Conservation (phyloP, 2,888 invertebrate genomes). For the Bombylius major region DNA sequence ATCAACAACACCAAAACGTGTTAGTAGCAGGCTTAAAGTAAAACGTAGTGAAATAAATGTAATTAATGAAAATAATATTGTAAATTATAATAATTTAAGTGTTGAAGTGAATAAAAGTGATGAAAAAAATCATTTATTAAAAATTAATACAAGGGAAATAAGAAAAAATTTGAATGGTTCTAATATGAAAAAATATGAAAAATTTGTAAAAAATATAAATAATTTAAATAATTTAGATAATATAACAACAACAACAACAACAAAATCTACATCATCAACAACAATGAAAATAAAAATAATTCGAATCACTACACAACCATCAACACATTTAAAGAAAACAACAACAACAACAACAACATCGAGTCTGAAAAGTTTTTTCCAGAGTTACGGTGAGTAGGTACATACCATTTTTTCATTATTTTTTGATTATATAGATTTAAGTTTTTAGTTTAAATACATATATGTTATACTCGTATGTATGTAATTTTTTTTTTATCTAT, state of each 20-base stretch:
- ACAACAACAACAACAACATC: neutral
- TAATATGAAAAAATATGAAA: no score
- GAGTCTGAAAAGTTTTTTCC: conserved; percentile 20
- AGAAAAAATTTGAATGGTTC: neutral
- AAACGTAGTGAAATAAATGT: conserved; percentile 5
- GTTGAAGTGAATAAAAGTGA: neutral
- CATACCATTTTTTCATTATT: neutral
- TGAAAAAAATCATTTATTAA: neutral
- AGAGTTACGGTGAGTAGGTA: conserved; percentile 33
- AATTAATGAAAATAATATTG: neutral
- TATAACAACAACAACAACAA: no score
- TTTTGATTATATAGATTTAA: neutral
- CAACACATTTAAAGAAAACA: neutral
- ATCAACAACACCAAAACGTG: neutral
- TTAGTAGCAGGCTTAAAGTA: neutral
- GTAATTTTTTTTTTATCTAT: no score
- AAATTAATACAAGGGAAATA: neutral
- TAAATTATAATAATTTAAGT: neutral
- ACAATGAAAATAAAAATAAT: neutral
- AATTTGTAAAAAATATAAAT: neutral
- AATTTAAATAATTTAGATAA: no score
- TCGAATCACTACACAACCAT: neutral
- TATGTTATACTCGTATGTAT: no score
- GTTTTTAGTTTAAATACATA: neutral
- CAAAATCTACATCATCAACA: neutral